phyloP scores from a whole-genome alignment of 2,113 vertebrate species.

The Thryonomys swinderianus region DNA sequence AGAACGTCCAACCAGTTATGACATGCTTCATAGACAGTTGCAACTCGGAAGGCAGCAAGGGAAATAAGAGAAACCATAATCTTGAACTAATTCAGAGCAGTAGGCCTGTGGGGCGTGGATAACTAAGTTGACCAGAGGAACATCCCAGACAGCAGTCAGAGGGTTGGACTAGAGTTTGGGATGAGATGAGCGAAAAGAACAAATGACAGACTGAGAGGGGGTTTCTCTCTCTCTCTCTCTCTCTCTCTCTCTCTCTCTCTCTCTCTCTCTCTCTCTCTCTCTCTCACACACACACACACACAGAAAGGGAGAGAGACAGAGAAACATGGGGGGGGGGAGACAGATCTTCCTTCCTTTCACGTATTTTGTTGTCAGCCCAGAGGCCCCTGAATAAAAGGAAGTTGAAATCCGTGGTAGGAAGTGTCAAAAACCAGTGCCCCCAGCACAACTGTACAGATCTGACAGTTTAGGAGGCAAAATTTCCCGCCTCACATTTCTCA shows the following conservation, averaged over 20 bases:
- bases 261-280: no score
- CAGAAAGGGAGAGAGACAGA: neutral
- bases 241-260: no score
- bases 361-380: neutral
- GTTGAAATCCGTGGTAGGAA: neutral
- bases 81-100: neutral
- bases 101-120: neutral
- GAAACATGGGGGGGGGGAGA: neutral
- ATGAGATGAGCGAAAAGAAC: neutral
- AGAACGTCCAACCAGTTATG: neutral
- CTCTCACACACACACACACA: neutral
- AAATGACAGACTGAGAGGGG: neutral
- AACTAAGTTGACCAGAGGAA: neutral
- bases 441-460: neutral
- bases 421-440: neutral
- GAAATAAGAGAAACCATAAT: neutral
- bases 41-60: neutral
- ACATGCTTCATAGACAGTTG: neutral
- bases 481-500: neutral
- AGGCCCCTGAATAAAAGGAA: constrained; percentile 4
- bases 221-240: no score
- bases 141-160: neutral
- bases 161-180: neutral
- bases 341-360: no score
- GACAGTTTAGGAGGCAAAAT: neutral